Evolutionary conservation across 1,140 invertebrate species (phyloP), one percentile per base, ranked within the genome.

Genomic region (Drosophila pseudoananassae): DNA sequence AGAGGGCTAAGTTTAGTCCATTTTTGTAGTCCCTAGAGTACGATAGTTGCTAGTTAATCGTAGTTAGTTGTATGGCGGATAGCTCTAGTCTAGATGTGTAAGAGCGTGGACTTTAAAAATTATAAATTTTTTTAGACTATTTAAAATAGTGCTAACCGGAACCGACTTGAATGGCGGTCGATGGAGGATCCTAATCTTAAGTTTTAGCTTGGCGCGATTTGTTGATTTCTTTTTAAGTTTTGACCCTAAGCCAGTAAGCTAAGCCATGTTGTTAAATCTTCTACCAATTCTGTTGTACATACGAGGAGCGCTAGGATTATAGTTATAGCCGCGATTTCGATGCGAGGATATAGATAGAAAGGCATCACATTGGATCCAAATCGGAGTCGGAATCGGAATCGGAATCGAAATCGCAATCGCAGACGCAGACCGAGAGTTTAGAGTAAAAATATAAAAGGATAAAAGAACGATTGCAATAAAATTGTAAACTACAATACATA

Each of bases 121-220:
- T 88, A 88, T 78, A 82, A 87, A 88, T 87, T 88, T 75, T 75
- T 50, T 78, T 85, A 76, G 82, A 87, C 82, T 85, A 85, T 85
- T 85, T 87, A 87, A 85, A 85, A 84, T 84, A 84, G 80, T 83
- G 57, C 60, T 49, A 65, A 43, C 15, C 27, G 46, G 46, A 50
- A 58, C 20, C 45, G 27, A 23, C 12, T 40, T 40, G 38, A n/a
- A 38, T 10, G 14, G 1, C 15, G 1, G 40, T 10, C 9, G 43
- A 46, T 20, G 25, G 25, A 27, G 3, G 49, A 54, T 52, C 52
- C 46, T 60, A 59, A 38, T 20, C 59, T 52, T 66, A 72, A 81
- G 55, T 77, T 82, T 69, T 80, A 64, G 58, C 55, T 78, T 73
- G 69, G 71, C 71, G 65, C 65, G 66, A 73, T 78, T 87, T 88